These are phyloP conservation scores for Channa striata DNA, from an alignment of 2,797 vertebrate genomes.

Conservation along the genomic window DNA sequence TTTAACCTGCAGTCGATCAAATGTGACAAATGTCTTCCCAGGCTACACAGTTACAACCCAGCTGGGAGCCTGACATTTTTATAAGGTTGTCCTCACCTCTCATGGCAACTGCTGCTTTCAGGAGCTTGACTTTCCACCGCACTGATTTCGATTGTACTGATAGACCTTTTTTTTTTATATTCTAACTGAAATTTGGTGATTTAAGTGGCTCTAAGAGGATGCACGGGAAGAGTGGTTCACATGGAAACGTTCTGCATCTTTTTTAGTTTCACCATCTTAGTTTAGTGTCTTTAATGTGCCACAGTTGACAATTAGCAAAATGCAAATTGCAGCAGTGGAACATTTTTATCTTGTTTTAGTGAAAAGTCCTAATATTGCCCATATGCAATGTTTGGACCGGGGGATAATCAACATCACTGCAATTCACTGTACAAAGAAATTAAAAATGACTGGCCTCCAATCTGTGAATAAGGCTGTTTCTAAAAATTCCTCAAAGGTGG, in stretches of 20 bases:
- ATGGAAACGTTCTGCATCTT: no score
- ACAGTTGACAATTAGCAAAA: no score
- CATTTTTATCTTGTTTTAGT: no score
- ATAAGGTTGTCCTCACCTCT: slow-evolving; percentile 13
- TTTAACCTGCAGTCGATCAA: slow-evolving; percentile 15
- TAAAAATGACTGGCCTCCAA: neutral
- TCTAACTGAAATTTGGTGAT: neutral
- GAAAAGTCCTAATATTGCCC: no score
- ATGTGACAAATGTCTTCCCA: slow-evolving; percentile 36
- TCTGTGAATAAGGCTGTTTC: slow-evolving; percentile 26
- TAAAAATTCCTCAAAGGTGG: slow-evolving; percentile 48
- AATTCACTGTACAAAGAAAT: neutral
- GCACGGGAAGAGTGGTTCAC: no score
- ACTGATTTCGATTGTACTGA: neutral
- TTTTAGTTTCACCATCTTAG: no score
- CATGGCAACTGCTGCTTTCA: slow-evolving; percentile 25
- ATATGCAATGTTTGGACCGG: no score
- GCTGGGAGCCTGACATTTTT: slow-evolving; percentile 39
- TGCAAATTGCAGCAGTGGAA: no score
- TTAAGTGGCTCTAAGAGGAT: no score
- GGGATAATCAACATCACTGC: neutral
- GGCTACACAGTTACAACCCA: slow-evolving; percentile 24
- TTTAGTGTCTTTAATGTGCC: no score
- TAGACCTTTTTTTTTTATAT: slow-evolving; percentile 6
- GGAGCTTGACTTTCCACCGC: slow-evolving; percentile 19